Percentiles rank a stretch among this genome's conserved stretches.
phyloP scores from a whole-genome alignment of 1,140 invertebrate genomes.

The Whitmania pigra region DNA sequence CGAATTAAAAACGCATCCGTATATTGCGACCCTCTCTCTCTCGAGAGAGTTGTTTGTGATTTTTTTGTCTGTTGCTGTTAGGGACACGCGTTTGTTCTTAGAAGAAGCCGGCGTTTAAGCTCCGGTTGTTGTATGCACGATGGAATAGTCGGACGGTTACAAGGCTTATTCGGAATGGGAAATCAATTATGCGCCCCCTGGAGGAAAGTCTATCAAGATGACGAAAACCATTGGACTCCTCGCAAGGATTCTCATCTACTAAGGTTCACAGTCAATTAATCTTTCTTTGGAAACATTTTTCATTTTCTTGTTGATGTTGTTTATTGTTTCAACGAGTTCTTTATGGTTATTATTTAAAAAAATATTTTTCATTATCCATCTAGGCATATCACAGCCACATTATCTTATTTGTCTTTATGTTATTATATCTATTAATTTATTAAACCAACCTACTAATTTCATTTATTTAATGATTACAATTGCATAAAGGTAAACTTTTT shows the following conservation, averaged over 20 bases:
- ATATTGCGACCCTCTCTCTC: no score
- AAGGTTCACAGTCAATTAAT: constrained; percentile 51
- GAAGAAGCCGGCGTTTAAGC: no score
- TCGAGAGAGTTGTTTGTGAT: no score
- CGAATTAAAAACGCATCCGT: no score
- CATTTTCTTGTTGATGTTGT: background rate
- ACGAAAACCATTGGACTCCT: constrained; percentile 60
- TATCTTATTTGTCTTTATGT: no score
- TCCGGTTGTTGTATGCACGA: no score
- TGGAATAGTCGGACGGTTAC: background rate
- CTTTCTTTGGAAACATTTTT: background rate
- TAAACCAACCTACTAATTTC: no score
- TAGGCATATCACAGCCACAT: no score
- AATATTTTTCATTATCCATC: no score
- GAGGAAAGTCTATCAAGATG: constrained; percentile 81
- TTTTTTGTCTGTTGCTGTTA: no score
- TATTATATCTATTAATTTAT: no score
- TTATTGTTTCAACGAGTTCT: background rate
- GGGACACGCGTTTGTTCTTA: no score
- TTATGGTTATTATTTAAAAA: background rate
- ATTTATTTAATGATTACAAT: background rate
- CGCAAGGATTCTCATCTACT: constrained; percentile 57
- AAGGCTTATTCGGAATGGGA: constrained; percentile 54
- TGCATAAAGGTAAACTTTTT: background rate
- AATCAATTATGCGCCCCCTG: constrained; percentile 88